A percentile compares a stretch with the other conserved stretches of the same genome.
phyloP scores from a whole-genome alignment of 1,140 invertebrate species.

The Microvelia longipes region DNA sequence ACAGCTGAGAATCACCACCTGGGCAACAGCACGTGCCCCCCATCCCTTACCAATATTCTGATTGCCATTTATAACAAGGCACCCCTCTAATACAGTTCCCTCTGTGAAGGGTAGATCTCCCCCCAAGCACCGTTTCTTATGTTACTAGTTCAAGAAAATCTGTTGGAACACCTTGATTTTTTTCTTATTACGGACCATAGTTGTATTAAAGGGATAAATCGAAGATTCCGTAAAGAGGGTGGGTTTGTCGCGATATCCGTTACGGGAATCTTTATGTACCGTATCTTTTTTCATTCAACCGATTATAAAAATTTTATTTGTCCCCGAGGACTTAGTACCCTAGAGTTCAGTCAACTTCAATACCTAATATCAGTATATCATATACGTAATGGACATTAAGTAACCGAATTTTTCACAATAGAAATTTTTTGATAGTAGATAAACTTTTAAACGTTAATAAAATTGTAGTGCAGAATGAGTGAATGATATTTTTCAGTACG shows the following conservation, averaged over 20 bases:
- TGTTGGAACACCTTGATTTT: neutral
- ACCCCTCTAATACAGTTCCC: neutral
- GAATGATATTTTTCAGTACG: too few species aligned
- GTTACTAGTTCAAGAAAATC: neutral
- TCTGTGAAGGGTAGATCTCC: neutral
- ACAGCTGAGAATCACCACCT: neutral
- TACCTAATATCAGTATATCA: too few species aligned
- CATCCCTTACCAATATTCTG: neutral
- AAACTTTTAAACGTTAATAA: too few species aligned
- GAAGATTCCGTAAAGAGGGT: neutral
- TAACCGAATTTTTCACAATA: too few species aligned
- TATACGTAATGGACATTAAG: too few species aligned
- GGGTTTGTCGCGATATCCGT: neutral
- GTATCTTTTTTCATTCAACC: too few species aligned
- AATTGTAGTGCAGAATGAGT: too few species aligned
- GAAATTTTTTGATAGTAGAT: too few species aligned
- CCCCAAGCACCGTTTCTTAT: neutral
- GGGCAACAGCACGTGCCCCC: neutral
- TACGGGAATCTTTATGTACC: neutral
- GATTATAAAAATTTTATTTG: too few species aligned
- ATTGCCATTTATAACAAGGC: neutral
- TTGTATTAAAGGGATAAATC: neutral
- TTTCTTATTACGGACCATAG: neutral
- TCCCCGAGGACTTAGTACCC: too few species aligned
- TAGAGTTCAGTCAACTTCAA: too few species aligned